Percentiles rank a stretch among this genome's conserved stretches.
These are phyloP conservation scores for Metridium senile DNA, from an alignment of 92 coral and sea anemone genomes.

Conservation along the genomic window DNA sequence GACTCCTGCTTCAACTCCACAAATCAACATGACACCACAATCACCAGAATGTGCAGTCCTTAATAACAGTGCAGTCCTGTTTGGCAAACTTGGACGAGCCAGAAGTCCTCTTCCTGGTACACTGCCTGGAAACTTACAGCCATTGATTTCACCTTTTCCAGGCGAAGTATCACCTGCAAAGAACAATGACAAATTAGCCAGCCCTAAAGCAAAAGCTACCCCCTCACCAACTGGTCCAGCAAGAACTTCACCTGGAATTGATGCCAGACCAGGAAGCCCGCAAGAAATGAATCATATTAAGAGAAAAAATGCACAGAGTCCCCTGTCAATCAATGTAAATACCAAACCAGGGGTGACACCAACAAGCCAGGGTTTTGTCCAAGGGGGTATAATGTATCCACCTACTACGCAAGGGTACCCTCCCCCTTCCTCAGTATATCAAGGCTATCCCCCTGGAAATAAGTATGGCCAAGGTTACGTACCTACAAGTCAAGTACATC, in stretches of 20 bases:
- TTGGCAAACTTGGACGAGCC: constrained; percentile 35
- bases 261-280: constrained; percentile 9
- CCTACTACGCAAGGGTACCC: constrained; percentile 23
- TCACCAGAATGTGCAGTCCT: not conserved
- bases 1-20: not conserved
- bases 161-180: constrained; percentile 21
- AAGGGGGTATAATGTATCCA: not conserved
- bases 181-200: constrained; percentile 5
- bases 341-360: not conserved
- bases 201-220: constrained; percentile 25
- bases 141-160: constrained; percentile 35
- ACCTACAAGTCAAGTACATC: not conserved
- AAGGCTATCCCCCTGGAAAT: not conserved
- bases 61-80: constrained; percentile 4
- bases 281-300: not conserved
- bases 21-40: not conserved
- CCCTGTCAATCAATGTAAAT: not conserved
- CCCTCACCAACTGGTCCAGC: constrained; percentile 16
- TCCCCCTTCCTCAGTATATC: not conserved
- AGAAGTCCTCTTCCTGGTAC: constrained; percentile 57
- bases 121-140: constrained; percentile 33
- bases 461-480: not conserved
- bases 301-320: not conserved
- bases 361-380: not conserved
- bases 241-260: not conserved